Conservation (phyloP, 92 coral and sea anemone genomes). For the Meandrina meandrites region DNA sequence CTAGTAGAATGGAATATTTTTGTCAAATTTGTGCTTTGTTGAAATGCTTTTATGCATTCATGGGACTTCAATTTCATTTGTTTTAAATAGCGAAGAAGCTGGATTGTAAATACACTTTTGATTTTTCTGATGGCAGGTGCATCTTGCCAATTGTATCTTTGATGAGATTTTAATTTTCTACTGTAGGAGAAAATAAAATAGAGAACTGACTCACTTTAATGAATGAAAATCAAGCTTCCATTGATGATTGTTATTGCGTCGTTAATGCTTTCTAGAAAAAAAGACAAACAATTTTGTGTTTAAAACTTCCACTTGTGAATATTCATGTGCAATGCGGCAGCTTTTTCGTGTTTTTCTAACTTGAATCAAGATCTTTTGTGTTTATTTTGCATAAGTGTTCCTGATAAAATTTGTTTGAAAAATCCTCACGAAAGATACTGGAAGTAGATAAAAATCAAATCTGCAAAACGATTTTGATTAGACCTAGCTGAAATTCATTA, state of each 20-base stretch:
- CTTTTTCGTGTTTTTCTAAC: neutral
- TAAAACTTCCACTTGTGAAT: neutral
- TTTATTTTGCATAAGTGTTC: neutral
- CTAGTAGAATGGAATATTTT: neutral
- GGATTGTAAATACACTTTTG: constrained; percentile 3
- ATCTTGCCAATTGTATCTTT: neutral
- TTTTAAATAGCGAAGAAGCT: constrained; percentile 1
- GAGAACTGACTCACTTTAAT: neutral
- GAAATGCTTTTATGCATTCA: neutral
- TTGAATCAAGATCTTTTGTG: neutral
- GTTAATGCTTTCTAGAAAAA: neutral
- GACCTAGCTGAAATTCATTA: neutral
- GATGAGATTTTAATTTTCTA: neutral
- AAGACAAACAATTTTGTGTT: neutral
- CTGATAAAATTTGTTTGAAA: neutral
- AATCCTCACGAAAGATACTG: neutral
- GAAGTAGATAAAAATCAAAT: neutral
- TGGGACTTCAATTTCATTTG: neutral
- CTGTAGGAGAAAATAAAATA: neutral
- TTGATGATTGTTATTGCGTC: neutral
- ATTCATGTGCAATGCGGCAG: neutral
- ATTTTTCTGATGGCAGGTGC: neutral
- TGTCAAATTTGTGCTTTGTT: neutral
- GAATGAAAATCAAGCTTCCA: neutral
- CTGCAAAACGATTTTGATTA: neutral